Evolutionary conservation across 2,888 invertebrate species (phyloP).

Genomic region (Acanthopleura granulata): DNA sequence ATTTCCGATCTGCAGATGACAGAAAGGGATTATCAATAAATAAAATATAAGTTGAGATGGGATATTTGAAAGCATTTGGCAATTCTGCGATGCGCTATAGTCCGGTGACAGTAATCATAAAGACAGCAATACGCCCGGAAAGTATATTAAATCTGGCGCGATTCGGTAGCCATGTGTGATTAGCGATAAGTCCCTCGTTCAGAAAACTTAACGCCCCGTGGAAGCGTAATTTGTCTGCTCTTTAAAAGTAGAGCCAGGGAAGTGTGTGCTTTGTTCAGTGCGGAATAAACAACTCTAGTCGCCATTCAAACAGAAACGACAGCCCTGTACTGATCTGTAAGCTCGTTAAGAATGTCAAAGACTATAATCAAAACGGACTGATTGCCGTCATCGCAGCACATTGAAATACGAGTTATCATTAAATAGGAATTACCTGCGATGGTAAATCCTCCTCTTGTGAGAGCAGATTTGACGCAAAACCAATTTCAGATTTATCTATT

Average conservation of each 20-base stretch:
- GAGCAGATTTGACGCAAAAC: no score
- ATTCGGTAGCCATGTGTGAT: not conserved
- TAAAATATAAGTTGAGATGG: constrained; percentile 17
- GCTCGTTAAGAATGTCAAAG: not conserved
- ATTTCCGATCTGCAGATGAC: constrained; percentile 13
- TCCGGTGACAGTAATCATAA: constrained; percentile 1
- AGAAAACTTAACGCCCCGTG: not conserved
- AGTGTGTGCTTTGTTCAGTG: not conserved
- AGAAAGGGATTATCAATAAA: constrained; percentile 11
- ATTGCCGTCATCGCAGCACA: no score
- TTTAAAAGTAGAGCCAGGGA: not conserved
- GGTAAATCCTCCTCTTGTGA: no score
- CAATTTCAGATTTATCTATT: no score
- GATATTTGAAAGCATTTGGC: constrained; percentile 17
- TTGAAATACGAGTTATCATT: no score
- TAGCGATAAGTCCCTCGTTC: not conserved
- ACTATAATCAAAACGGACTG: no score
- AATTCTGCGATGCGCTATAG: constrained; percentile 1
- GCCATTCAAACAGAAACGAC: not conserved
- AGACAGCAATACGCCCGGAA: not conserved
- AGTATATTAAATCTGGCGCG: not conserved
- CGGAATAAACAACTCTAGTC: not conserved
- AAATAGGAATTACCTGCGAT: no score
- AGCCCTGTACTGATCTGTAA: not conserved
- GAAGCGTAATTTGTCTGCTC: not conserved